These are phyloP conservation scores for Dreissena polymorpha DNA, from an alignment of 1,140 invertebrate species.

Conservation along the genomic window DNA sequence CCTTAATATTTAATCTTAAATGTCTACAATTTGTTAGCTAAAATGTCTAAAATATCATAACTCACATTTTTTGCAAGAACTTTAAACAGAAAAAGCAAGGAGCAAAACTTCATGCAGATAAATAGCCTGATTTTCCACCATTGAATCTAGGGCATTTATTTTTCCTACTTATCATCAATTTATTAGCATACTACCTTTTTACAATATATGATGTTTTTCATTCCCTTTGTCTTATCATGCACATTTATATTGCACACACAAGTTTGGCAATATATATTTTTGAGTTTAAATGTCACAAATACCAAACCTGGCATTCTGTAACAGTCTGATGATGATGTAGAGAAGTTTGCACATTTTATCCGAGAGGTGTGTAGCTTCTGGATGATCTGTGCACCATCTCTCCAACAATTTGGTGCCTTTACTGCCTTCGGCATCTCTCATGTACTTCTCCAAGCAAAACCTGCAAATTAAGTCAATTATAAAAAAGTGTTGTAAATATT, in stretches of 20 bases:
- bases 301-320: slow-evolving; percentile 72
- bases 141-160: too few species aligned
- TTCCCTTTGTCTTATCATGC: neutral
- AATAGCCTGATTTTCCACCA: too few species aligned
- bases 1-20: too few species aligned
- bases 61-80: too few species aligned
- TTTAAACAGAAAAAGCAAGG: too few species aligned
- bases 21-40: too few species aligned
- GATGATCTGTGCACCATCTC: slow-evolving; percentile 57
- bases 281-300: neutral
- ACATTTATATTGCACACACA: neutral
- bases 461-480: too few species aligned
- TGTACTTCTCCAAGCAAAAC: slow-evolving; percentile 70
- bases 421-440: slow-evolving; percentile 68
- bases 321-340: slow-evolving; percentile 68
- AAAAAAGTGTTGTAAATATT: too few species aligned
- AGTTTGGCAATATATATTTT: neutral
- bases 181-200: neutral
- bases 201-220: neutral
- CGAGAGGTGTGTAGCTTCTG: slow-evolving; percentile 46
- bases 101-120: too few species aligned
- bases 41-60: too few species aligned
- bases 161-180: too few species aligned
- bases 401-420: slow-evolving; percentile 66
- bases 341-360: slow-evolving; percentile 63